These are phyloP conservation scores for Isichthys henryi DNA, from an alignment of 2,113 vertebrate species.

Conservation along the genomic window DNA sequence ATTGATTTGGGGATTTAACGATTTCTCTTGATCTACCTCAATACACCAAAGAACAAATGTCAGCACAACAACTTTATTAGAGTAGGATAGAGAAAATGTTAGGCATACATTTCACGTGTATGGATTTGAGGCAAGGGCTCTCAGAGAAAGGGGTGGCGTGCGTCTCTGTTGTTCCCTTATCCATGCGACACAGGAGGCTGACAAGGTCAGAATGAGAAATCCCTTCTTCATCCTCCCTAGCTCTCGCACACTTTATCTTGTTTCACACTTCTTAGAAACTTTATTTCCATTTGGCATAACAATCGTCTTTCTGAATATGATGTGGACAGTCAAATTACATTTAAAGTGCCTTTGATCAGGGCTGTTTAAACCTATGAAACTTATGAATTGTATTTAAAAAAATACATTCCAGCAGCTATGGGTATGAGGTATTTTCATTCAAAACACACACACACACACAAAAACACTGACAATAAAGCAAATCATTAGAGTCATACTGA, in stretches of 20 bases:
- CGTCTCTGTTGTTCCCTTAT: not conserved
- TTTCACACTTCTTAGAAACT: not conserved
- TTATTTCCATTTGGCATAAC: not conserved
- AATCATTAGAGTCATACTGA: not conserved
- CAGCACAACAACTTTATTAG: not conserved
- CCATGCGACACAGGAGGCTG: not conserved
- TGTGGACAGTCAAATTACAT: not conserved
- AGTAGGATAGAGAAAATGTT: not conserved
- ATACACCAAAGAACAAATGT: not conserved
- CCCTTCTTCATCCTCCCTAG: not conserved
- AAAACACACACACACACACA: not conserved
- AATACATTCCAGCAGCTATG: not conserved
- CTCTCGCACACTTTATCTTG: not conserved
- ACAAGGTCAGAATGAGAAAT: not conserved
- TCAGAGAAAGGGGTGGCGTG: not conserved
- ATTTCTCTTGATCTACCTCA: not conserved
- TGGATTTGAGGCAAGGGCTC: not conserved
- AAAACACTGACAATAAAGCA: not conserved
- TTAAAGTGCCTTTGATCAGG: not conserved
- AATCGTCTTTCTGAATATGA: not conserved
- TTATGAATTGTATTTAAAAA: not conserved
- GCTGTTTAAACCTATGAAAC: not conserved
- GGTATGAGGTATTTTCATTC: not conserved
- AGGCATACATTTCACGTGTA: not conserved
- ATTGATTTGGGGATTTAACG: not conserved